Percentiles rank a stretch among this genome's conserved stretches.
Conservation (phyloP, 2,797 vertebrate genomes). For the Sardinella longiceps region DNA sequence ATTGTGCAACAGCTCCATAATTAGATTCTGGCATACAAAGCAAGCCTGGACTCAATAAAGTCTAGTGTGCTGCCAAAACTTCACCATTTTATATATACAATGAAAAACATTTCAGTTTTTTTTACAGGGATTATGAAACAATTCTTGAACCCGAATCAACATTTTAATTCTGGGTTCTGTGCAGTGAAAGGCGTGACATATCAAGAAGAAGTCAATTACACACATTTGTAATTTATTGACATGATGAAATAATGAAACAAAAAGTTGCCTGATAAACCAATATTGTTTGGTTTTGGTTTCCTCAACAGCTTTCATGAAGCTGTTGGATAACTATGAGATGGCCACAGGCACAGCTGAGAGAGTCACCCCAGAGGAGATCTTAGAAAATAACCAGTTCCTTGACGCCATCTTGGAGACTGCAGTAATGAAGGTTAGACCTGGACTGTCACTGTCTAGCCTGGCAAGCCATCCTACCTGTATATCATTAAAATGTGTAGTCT, state of each 20-base stretch:
- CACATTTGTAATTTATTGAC: too few species aligned
- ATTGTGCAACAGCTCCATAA: conserved; percentile 18
- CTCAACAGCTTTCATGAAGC: conserved; percentile 75
- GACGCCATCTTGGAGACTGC: conserved; percentile 80
- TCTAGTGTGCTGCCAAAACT: neutral
- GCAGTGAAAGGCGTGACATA: too few species aligned
- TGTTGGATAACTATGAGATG: conserved; percentile 87
- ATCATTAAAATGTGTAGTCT: too few species aligned
- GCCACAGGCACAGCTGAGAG: conserved; percentile 78
- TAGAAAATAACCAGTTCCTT: conserved; percentile 79
- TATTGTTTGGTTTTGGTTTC: neutral
- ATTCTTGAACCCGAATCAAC: neutral
- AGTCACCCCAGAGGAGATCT: conserved; percentile 79
- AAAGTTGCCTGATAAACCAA: too few species aligned
- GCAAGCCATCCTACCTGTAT: too few species aligned
- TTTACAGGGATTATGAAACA: neutral
- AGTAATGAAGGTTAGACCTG: conserved; percentile 80
- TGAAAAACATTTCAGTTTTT: neutral
- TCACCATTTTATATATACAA: neutral
- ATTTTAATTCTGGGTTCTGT: neutral
- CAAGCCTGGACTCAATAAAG: neutral
- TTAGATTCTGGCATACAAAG: neutral
- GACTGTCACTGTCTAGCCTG: neutral
- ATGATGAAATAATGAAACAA: too few species aligned
- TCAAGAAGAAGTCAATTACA: too few species aligned